phyloP scores from a whole-genome alignment of 2,888 invertebrate genomes.

The Acanthosoma haemorrhoidale region DNA sequence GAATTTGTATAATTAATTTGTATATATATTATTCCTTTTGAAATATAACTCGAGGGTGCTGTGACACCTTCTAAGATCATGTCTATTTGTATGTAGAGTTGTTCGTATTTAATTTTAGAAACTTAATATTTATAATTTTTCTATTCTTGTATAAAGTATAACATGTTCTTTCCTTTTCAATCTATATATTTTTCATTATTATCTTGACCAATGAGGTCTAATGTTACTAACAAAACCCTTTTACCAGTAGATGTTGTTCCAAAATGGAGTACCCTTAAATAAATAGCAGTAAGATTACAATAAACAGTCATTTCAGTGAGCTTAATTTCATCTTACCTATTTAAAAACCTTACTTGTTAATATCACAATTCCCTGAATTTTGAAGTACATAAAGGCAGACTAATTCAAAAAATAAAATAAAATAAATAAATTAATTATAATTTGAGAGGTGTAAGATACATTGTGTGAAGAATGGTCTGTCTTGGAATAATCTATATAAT shows the following conservation, averaged over 20 bases:
- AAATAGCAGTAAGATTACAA: conserved; percentile 25
- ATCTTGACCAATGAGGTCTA: conserved; percentile 7
- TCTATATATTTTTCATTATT: conserved; percentile 12
- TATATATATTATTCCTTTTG: conserved; percentile 28
- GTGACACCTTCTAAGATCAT: conserved; percentile 18
- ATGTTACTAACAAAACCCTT: conserved; percentile 24
- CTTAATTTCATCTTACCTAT: background rate
- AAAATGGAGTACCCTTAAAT: background rate
- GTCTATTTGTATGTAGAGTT: conserved; percentile 30
- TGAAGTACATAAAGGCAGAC: too few relatives aligned
- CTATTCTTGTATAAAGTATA: conserved; percentile 32
- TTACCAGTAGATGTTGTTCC: conserved; percentile 24
- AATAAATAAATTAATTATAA: too few relatives aligned
- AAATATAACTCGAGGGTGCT: background rate
- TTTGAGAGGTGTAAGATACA: too few relatives aligned
- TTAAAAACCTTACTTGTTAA: background rate
- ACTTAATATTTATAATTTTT: conserved; percentile 31
- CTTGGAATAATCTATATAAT: too few relatives aligned
- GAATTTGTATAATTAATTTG: conserved; percentile 31
- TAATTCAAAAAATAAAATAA: too few relatives aligned
- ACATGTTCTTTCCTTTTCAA: conserved; percentile 16
- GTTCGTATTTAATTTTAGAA: conserved; percentile 30
- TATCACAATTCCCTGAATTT: background rate
- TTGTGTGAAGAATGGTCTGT: too few relatives aligned
- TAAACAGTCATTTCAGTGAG: conserved; percentile 22